Evolutionary conservation across 2,888 invertebrate genomes (phyloP).

Genomic region (Andrena marginata): DNA sequence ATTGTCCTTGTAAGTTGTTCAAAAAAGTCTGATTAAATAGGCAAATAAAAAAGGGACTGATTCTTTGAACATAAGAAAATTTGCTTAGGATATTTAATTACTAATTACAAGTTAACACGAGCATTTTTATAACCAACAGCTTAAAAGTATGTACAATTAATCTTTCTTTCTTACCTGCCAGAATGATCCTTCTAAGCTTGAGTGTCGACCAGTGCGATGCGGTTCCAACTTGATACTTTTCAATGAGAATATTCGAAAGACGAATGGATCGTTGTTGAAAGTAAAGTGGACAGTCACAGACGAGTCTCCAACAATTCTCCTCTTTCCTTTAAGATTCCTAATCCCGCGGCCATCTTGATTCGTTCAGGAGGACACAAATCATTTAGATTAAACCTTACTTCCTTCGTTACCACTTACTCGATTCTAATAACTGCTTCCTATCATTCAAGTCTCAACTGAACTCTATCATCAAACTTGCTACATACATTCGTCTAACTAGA

Average conservation of each 20-base stretch:
- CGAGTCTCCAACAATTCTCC: background rate
- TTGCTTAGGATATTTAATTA: no score
- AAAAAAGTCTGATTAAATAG: no score
- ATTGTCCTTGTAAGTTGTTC: no score
- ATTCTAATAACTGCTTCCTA: background rate
- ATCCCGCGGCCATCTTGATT: constrained; percentile 40
- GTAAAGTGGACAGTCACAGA: constrained; percentile 1
- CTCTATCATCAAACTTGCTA: no score
- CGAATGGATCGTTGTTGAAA: background rate
- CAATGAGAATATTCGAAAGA: background rate
- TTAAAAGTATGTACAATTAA: background rate
- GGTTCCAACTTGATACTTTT: background rate
- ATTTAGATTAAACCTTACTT: background rate
- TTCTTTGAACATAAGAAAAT: no score
- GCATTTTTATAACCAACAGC: background rate
- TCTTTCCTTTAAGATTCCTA: background rate
- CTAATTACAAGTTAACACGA: background rate
- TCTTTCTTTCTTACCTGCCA: constrained; percentile 30
- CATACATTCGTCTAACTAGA: no score
- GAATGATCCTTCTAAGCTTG: background rate
- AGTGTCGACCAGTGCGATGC: background rate
- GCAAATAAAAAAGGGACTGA: no score
- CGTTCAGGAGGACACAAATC: background rate
- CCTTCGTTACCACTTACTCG: background rate
- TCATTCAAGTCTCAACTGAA: background rate